Evolutionary conservation across 2,888 invertebrate genomes (phyloP), one percentile per base, ranked within the genome.

Genomic region (Cephus runcator): DNA sequence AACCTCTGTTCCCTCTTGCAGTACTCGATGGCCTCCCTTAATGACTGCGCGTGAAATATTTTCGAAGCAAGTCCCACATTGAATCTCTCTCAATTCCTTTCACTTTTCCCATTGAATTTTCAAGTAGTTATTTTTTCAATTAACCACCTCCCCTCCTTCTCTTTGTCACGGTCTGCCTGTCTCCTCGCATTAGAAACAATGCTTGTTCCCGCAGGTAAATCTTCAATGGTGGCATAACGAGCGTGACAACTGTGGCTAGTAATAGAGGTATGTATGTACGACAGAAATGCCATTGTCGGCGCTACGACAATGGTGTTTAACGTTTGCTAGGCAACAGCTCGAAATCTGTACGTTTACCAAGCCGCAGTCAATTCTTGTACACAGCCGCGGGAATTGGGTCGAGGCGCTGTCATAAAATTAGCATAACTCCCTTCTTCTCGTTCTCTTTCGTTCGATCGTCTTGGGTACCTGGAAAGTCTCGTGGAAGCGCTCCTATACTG

Each of bases 391-490:
- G 84, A 87, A 87, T 81, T 85, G 84, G 83, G 87, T 84, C 84
- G 84, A 81, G 82, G 83, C 84, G 85, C 83, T 84, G 85, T 87
- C 85, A 85, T 85, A 81, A 86, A 86, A 88, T 88, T 88, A 88
- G 83, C 88, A 88, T 88, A 87, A 85, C 81, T 83, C 81, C 83
- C 79, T 80, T 79, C 77, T 35, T 76, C 68, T 75, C 71, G 71
- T 77, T 77, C 69, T 75, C n/a, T 34, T 76, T 73, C 75, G 74
- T 80, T 56, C 56, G 56, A 56, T 56, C 56, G 56, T 56, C 56
- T 23, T 9, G 23, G 23, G 2, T 56, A 23, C 56, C 56, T 56
- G 9, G 56, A 23, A 9, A 56, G 56, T 23, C 56, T 56, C 40
- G 40, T 23, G 15, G 40, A 23, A 56, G 40, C 15, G 40, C 40